Percentiles rank a stretch among this genome's conserved stretches.
These are phyloP conservation scores for Ceratoteleas bidentatus DNA, from an alignment of 1,140 invertebrate genomes.

Conservation along the genomic window DNA sequence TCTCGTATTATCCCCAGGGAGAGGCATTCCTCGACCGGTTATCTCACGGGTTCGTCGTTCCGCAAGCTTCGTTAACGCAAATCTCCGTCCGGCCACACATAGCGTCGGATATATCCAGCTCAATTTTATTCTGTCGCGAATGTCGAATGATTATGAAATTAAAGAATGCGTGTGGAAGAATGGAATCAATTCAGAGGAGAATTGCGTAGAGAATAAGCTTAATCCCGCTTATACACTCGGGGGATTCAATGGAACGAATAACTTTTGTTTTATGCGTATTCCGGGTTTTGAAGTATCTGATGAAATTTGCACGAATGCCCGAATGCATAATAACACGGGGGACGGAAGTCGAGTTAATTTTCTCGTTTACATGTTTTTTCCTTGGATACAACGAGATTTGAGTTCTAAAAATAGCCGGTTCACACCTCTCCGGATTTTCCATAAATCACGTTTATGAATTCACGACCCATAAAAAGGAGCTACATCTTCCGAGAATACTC, in stretches of 20 bases:
- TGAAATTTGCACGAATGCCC: too few relatives aligned
- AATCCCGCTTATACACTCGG: not conserved
- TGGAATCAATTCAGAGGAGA: not conserved
- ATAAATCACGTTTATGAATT: constrained; percentile 53
- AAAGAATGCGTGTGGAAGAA: constrained; percentile 6
- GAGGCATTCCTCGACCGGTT: constrained; percentile 66
- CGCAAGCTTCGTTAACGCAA: constrained; percentile 43
- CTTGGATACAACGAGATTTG: too few relatives aligned
- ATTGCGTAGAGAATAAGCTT: not conserved
- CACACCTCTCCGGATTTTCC: constrained; percentile 17
- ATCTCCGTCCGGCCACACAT: constrained; percentile 43
- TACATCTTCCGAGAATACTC: constrained; percentile 28
- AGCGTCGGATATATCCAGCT: constrained; percentile 24
- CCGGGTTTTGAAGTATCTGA: too few relatives aligned
- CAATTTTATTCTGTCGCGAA: constrained; percentile 31
- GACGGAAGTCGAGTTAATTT: too few relatives aligned
- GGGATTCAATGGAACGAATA: too few relatives aligned
- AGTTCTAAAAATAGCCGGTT: constrained; percentile 5
- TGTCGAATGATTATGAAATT: constrained; percentile 36
- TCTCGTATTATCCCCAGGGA: constrained; percentile 63
- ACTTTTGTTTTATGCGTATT: too few relatives aligned
- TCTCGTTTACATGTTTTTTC: too few relatives aligned
- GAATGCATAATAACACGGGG: not conserved
- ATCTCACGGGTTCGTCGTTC: constrained; percentile 67
- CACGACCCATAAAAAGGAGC: constrained; percentile 33